Percentiles rank a stretch among this genome's conserved stretches.
Conservation (phyloP, 1,140 invertebrate species). For the Druon quercuslanigerum region DNA sequence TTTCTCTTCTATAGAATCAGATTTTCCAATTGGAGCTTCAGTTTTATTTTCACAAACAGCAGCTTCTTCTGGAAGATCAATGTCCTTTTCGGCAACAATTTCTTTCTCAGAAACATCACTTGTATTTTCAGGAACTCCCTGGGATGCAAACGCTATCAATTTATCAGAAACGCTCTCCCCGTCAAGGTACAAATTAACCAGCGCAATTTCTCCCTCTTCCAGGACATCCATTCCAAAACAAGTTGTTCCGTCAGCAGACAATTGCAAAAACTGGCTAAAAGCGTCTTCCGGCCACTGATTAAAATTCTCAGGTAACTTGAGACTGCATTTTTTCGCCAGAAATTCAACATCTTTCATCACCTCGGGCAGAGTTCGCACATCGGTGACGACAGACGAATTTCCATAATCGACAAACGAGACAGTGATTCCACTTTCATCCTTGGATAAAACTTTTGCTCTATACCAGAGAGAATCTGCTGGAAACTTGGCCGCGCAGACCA, state of each 20-base stretch:
- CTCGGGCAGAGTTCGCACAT: constrained; percentile 79
- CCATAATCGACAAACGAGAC: constrained; percentile 86
- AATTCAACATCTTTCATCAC: constrained; percentile 78
- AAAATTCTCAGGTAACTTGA: constrained; percentile 79
- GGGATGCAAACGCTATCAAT: background rate
- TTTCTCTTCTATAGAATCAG: background rate
- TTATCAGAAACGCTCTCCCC: background rate
- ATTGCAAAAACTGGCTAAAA: constrained; percentile 79
- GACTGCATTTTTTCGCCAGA: constrained; percentile 80
- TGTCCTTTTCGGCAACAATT: no score
- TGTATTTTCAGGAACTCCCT: background rate
- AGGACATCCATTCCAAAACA: constrained; percentile 80
- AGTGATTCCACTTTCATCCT: background rate
- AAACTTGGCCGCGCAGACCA: background rate
- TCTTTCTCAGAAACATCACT: no score
- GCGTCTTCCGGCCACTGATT: constrained; percentile 79
- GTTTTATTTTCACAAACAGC: no score
- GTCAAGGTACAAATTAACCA: background rate
- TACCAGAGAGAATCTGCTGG: background rate
- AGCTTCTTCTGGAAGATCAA: no score
- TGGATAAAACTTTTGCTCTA: constrained; percentile 5
- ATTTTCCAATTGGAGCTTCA: no score
- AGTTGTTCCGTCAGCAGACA: constrained; percentile 79
- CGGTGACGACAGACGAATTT: constrained; percentile 79
- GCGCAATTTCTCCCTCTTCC: background rate